phyloP scores from a whole-genome alignment of 2,888 invertebrate species.

The Allophyes oxyacanthae region DNA sequence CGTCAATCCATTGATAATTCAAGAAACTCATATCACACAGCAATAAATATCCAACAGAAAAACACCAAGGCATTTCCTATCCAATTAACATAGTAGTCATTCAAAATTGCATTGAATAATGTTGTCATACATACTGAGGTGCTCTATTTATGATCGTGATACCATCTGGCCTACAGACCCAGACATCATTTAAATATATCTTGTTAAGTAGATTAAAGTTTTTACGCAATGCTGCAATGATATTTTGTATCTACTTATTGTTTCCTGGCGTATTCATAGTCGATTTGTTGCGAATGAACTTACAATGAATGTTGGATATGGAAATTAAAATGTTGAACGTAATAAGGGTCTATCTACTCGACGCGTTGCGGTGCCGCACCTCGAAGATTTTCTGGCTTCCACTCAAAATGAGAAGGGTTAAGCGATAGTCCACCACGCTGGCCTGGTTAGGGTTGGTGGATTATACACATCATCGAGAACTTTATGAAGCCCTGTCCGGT shows the following conservation, averaged over 20 bases:
- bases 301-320: neutral
- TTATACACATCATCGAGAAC: too few relatives aligned
- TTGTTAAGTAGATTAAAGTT: conserved; percentile 73
- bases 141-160: conserved; percentile 70
- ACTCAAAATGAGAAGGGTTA: too few relatives aligned
- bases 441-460: too few relatives aligned
- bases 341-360: too few relatives aligned
- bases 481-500: too few relatives aligned
- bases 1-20: too few relatives aligned
- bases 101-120: conserved; percentile 56
- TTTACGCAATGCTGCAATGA: conserved; percentile 66
- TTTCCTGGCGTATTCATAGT: conserved; percentile 63
- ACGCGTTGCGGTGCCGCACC: too few relatives aligned
- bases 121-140: conserved; percentile 57
- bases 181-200: conserved; percentile 69
- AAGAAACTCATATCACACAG: too few relatives aligned
- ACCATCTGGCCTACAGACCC: conserved; percentile 65
- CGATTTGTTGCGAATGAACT: neutral
- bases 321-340: too few relatives aligned
- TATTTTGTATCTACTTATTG: conserved; percentile 51
- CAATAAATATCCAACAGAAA: neutral
- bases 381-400: too few relatives aligned
- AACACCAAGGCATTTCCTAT: conserved; percentile 12
- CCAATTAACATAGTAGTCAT: conserved; percentile 23
- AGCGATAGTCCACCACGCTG: too few relatives aligned